Evolutionary conservation across 2,113 vertebrate species (phyloP).

Genomic region (Saimiri boliviensis): DNA sequence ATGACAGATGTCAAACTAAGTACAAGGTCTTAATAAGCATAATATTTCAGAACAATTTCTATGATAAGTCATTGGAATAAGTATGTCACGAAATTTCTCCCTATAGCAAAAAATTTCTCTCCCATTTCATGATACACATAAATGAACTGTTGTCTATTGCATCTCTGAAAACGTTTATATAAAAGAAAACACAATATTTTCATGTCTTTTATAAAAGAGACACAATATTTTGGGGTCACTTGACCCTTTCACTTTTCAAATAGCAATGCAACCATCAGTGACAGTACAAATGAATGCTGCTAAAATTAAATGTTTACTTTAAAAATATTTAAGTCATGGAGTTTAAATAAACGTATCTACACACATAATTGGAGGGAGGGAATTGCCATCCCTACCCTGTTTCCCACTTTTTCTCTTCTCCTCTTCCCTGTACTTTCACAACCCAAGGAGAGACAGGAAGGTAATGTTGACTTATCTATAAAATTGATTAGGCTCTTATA

Average conservation of each 20-base stretch:
- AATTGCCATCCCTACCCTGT: neutral
- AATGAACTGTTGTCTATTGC: neutral
- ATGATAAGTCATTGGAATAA: neutral
- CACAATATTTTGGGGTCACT: neutral
- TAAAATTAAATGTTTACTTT: neutral
- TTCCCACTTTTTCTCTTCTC: neutral
- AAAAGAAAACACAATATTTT: neutral
- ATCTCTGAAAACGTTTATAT: neutral
- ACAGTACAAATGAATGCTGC: neutral
- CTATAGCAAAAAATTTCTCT: neutral
- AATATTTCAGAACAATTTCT: constrained; percentile 8
- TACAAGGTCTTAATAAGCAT: neutral
- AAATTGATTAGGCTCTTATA: neutral
- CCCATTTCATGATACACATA: neutral
- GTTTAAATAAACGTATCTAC: neutral
- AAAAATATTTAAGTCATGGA: neutral
- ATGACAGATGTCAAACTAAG: constrained; percentile 38
- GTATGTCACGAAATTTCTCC: neutral
- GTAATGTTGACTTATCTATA: neutral
- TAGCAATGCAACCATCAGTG: neutral
- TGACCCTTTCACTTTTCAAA: neutral
- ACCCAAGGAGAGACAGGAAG: neutral
- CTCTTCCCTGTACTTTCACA: neutral
- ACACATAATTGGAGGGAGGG: neutral
- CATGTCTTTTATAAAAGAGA: neutral